These are phyloP conservation scores for Pyrochroa serraticornis DNA, from an alignment of 2,888 invertebrate species.

Conservation along the genomic window DNA sequence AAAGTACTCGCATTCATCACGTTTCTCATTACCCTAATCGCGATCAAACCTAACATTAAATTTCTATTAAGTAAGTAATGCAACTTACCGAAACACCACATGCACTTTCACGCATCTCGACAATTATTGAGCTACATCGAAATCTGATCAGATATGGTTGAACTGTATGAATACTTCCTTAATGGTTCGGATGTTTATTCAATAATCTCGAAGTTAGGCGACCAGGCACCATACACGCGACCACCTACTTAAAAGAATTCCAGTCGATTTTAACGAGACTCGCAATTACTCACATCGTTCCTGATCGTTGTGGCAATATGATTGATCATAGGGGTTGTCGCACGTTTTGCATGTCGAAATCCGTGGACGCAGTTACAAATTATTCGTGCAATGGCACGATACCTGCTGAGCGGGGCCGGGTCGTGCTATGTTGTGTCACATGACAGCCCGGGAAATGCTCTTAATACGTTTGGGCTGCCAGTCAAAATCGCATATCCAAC, in stretches of 20 bases:
- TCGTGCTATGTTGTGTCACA: too few relatives aligned
- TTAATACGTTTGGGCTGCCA: too few relatives aligned
- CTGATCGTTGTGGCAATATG: conserved; percentile 35
- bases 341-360: conserved; percentile 39
- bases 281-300: conserved; percentile 41
- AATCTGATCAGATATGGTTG: too few relatives aligned
- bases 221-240: conserved; percentile 17
- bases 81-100: too few relatives aligned
- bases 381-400: conserved; percentile 30
- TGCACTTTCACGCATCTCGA: too few relatives aligned
- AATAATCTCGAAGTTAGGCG: conserved; percentile 14
- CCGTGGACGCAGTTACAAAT: conserved; percentile 32
- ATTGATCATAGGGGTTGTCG: conserved; percentile 40
- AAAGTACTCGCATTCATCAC: too few relatives aligned
- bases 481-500: too few relatives aligned
- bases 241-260: conserved; percentile 30
- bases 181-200: conserved; percentile 29
- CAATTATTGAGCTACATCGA: too few relatives aligned
- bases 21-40: too few relatives aligned
- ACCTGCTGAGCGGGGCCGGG: conserved; percentile 10
- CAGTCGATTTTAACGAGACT: conserved; percentile 37
- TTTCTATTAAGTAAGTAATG: too few relatives aligned
- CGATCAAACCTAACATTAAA: too few relatives aligned
- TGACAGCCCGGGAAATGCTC: too few relatives aligned
- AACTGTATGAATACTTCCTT: background rate